Evolutionary conservation across 2,888 invertebrate genomes (phyloP).

Genomic region (Nasonovia ribisnigri): DNA sequence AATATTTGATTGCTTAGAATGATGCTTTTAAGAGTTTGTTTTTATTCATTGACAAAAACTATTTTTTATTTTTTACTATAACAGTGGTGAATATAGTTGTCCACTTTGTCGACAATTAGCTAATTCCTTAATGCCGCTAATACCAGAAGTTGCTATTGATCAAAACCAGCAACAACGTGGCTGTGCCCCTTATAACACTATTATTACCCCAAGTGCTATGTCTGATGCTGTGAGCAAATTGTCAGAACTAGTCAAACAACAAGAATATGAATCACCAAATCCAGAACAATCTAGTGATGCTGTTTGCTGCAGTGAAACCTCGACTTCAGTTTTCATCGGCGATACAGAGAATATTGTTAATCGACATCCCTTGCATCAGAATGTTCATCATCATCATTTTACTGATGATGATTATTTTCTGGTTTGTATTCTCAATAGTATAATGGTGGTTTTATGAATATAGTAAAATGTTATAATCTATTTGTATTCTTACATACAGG

Average conservation of each 20-base stretch:
- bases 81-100: slow-evolving; percentile 90
- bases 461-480: not conserved
- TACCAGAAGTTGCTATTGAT: not conserved
- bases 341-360: not conserved
- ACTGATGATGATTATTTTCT: not conserved
- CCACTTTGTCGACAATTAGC: slow-evolving; percentile 94
- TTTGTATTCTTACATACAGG: not conserved
- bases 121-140: slow-evolving; percentile 89
- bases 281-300: not conserved
- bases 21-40: not conserved
- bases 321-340: not conserved
- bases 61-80: slow-evolving; percentile 68
- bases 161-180: not conserved
- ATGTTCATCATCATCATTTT: not conserved
- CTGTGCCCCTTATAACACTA: not conserved
- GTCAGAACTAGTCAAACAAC: not conserved
- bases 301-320: not conserved
- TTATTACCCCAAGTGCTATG: not conserved
- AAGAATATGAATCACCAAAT: not conserved
- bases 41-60: not conserved
- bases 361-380: not conserved
- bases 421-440: slow-evolving; percentile 4
- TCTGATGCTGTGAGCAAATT: not conserved
- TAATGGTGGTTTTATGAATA: not conserved
- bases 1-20: not conserved